A percentile compares a stretch with the other conserved stretches of the same genome.
Evolutionary conservation across 2,888 invertebrate genomes (phyloP).

Genomic region (Bugula neritina): DNA sequence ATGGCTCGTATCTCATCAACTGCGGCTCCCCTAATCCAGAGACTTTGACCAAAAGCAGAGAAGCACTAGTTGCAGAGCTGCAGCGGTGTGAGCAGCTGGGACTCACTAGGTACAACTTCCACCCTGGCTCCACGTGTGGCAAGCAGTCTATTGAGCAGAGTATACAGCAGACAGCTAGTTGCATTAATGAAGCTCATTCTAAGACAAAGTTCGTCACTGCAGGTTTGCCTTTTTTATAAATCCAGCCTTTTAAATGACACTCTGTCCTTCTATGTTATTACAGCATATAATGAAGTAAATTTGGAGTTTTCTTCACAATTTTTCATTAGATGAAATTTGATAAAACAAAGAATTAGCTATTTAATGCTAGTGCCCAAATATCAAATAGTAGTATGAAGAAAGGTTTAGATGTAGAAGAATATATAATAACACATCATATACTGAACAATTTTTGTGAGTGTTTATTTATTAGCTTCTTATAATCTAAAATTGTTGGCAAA

Average conservation of each 20-base stretch:
- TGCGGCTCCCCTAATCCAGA: slow-evolving; percentile 54
- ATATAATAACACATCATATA: too few species aligned
- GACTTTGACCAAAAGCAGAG: slow-evolving; percentile 50
- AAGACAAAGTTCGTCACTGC: slow-evolving; percentile 43
- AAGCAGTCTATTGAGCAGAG: slow-evolving; percentile 42
- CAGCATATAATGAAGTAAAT: too few species aligned
- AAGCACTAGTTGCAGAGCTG: slow-evolving; percentile 54
- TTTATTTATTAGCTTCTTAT: too few species aligned
- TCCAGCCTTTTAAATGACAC: too few species aligned
- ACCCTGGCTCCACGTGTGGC: slow-evolving; percentile 54
- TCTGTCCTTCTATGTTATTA: too few species aligned
- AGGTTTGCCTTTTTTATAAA: slow-evolving; percentile 33
- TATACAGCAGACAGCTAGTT: slow-evolving; percentile 48
- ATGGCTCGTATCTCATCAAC: slow-evolving; percentile 56
- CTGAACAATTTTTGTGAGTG: too few species aligned
- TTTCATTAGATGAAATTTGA: too few species aligned
- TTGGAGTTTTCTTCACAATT: too few species aligned
- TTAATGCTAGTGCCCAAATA: too few species aligned
- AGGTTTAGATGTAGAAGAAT: too few species aligned
- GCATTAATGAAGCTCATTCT: slow-evolving; percentile 47
- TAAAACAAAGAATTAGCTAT: too few species aligned
- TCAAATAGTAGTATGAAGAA: too few species aligned
- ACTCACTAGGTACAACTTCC: slow-evolving; percentile 55
- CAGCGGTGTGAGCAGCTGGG: slow-evolving; percentile 54
- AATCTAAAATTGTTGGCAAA: background rate